Evolutionary conservation across 2,797 vertebrate species (phyloP), one percentile per base, ranked within the genome.

Genomic region (Eospalax fontanierii): DNA sequence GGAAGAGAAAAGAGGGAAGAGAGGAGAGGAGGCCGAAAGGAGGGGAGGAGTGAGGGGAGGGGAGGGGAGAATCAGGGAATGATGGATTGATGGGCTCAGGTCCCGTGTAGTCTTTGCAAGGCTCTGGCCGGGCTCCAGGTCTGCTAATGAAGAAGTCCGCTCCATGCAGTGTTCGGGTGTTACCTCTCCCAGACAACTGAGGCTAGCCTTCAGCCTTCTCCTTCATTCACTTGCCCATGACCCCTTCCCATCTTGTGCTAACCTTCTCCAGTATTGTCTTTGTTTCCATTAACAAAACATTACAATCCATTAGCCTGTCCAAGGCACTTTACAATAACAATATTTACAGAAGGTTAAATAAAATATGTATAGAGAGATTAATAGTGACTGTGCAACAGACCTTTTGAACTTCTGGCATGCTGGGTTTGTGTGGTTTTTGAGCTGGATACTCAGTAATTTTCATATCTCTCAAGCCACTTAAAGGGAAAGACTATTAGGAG

Each of bases 121-220:
- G 86, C 7, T 66, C 90, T 98, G 97, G 97, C 96, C 70, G 24
- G 22, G 46, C 26, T 98, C 96, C 98, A 98, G 92, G 61, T 87
- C 79, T 97, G 78, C 93, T 98, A 98, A 96, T 98, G 97, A 98
- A 98, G 95, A 65, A 98, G 89, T 98, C 95, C 97, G 87, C 74
- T 90, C 91, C 93, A n/a, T 7, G n/a, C 68, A 80, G 89, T 83
- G 63, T 97, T 88, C 84, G 33, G 90, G 93, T 57, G 95, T 98
- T 93, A 95, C 93, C 94, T 98, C 96, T 91, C 68, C 86, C 95
- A 88, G 76, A 93, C 81, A 92, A 86, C 10, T 28, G 30, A 1
- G n/a, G 30, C 90, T 96, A 74, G 95, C 87, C 61, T 93, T 82
- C 66, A 71, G 90, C 78, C 87, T 78, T 74, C 18, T 15, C 74